Percentiles rank a stretch among this genome's conserved stretches.
Conservation (phyloP, 1,140 invertebrate genomes). For the Akabosia matsudoensis region DNA sequence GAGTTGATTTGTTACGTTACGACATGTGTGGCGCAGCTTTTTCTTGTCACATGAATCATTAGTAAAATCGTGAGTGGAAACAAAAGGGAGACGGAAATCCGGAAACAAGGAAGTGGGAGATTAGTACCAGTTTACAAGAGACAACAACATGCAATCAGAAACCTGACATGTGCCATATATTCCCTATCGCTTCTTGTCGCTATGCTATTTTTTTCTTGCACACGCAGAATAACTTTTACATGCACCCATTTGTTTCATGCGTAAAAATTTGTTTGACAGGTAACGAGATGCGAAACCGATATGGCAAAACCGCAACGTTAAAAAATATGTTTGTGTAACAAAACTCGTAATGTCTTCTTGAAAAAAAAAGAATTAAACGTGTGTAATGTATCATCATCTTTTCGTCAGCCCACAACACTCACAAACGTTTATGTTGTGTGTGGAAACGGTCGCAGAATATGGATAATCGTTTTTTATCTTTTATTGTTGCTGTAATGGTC, state of each 20-base stretch:
- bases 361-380: background rate
- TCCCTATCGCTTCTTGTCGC: background rate
- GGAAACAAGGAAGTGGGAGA: constrained; percentile 17
- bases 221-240: no score
- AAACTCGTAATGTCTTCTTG: background rate
- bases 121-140: background rate
- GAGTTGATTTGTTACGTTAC: no score
- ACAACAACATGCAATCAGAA: background rate
- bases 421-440: no score
- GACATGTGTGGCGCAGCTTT: background rate
- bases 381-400: background rate
- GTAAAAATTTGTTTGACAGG: no score
- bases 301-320: background rate
- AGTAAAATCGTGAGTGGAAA: background rate
- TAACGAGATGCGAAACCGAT: background rate
- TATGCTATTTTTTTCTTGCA: no score
- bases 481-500: background rate
- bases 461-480: background rate
- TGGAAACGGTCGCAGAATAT: background rate
- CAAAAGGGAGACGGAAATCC: background rate
- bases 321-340: background rate
- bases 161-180: background rate
- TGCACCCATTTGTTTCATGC: no score
- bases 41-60: background rate
- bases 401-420: background rate